Evolutionary conservation across 1,140 invertebrate species (phyloP).

Genomic region (Rhyzopertha dominica): DNA sequence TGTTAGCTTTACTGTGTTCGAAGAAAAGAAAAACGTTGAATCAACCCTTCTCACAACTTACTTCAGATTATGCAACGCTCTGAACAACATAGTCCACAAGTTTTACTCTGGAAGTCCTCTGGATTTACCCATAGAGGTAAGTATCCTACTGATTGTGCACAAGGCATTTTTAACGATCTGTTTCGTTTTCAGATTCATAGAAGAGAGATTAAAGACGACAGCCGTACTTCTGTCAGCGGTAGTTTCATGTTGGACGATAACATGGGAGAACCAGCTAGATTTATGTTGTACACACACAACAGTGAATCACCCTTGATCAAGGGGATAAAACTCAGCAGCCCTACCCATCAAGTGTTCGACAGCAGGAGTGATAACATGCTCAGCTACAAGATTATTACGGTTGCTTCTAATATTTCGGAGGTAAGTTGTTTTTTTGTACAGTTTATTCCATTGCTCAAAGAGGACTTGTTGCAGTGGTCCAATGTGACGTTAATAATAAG

Average conservation of each 20-base stretch:
- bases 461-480: too few relatives aligned
- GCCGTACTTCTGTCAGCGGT: constrained; percentile 45
- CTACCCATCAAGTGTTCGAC: constrained; percentile 45
- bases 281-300: constrained; percentile 49
- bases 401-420: constrained; percentile 51
- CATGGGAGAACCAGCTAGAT: constrained; percentile 47
- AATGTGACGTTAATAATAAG: too few relatives aligned
- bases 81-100: constrained; percentile 47
- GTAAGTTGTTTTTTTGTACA: constrained; percentile 30
- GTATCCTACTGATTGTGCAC: constrained; percentile 6
- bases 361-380: constrained; percentile 46
- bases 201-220: constrained; percentile 47
- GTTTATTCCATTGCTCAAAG: background rate
- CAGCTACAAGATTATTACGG: constrained; percentile 49
- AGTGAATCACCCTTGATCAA: constrained; percentile 48
- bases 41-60: constrained; percentile 49
- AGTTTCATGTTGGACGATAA: constrained; percentile 49
- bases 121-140: constrained; percentile 52
- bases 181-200: constrained; percentile 44
- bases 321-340: constrained; percentile 46
- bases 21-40: constrained; percentile 50
- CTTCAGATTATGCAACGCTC: constrained; percentile 50
- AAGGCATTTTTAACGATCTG: background rate
- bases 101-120: constrained; percentile 49
- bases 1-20: constrained; percentile 47